These are phyloP conservation scores for Helleia helle DNA, from an alignment of 2,888 invertebrate genomes.

Conservation along the genomic window DNA sequence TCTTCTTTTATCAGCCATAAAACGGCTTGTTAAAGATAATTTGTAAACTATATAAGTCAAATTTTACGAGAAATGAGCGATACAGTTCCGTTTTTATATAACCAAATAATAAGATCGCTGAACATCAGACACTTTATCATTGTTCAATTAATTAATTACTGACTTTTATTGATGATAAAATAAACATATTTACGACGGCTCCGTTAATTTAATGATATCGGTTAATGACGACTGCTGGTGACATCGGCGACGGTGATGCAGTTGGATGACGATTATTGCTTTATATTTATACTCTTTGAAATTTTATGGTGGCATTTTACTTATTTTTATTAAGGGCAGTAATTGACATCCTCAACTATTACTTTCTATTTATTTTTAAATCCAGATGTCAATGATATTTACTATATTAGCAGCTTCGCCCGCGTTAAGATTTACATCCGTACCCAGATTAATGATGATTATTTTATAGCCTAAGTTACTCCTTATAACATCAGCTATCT, in stretches of 20 bases:
- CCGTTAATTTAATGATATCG: conserved; percentile 67
- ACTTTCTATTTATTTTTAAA: no score
- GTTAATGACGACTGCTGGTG: conserved; percentile 53
- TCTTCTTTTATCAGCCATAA: conserved; percentile 23
- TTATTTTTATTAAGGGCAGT: no score
- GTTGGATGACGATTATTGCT: no score
- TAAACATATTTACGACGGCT: conserved; percentile 60
- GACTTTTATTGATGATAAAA: conserved; percentile 70
- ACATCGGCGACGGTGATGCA: conserved; percentile 25
- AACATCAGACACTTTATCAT: conserved; percentile 55
- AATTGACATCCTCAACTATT: no score
- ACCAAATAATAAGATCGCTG: conserved; percentile 33
- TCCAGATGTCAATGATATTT: no score
- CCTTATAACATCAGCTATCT: no score
- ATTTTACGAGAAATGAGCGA: conserved; percentile 39
- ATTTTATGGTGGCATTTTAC: no score
- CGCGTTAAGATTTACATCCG: no score
- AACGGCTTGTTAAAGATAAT: conserved; percentile 28
- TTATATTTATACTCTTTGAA: no score
- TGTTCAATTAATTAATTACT: conserved; percentile 69
- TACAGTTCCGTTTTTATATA: conserved; percentile 42
- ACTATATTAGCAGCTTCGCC: no score
- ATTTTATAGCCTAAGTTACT: no score
- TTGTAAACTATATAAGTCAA: conserved; percentile 25
- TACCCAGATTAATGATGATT: no score